Evolutionary conservation across 1,140 invertebrate species (phyloP).

Genomic region (Saccostrea cuccullata): DNA sequence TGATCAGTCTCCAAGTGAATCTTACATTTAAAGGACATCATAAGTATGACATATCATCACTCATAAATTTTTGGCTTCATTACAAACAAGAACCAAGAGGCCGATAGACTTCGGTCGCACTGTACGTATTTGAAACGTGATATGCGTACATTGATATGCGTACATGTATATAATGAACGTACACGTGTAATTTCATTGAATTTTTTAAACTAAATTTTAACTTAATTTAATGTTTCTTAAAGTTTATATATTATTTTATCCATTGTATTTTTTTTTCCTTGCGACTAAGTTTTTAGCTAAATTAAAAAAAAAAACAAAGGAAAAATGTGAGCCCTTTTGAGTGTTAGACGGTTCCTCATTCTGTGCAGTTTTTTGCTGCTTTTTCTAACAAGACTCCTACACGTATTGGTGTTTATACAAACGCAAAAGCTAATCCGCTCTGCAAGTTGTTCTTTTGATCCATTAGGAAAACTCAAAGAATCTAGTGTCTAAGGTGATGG

Average conservation of each 20-base stretch:
- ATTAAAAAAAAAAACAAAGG: background rate
- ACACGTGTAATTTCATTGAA: background rate
- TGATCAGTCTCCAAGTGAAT: too few relatives aligned
- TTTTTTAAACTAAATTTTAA: background rate
- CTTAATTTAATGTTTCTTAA: background rate
- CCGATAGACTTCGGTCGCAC: background rate
- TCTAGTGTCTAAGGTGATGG: constrained; percentile 17
- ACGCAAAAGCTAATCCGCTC: constrained; percentile 34
- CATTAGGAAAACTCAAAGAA: constrained; percentile 35
- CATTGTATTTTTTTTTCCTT: background rate
- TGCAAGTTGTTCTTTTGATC: constrained; percentile 33
- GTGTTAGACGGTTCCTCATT: background rate
- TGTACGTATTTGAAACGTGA: background rate
- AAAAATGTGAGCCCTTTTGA: background rate
- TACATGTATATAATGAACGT: background rate
- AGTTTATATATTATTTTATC: background rate
- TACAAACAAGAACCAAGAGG: background rate
- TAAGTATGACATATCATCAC: too few relatives aligned
- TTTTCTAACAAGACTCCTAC: constrained; percentile 30
- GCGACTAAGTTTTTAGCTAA: background rate
- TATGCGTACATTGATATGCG: background rate
- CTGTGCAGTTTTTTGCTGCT: constrained; percentile 13
- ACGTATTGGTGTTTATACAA: constrained; percentile 23
- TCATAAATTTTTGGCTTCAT: too few relatives aligned
- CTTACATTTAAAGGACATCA: too few relatives aligned